Evolutionary conservation across 2,888 invertebrate species (phyloP).

Genomic region (Venusia cambrica): DNA sequence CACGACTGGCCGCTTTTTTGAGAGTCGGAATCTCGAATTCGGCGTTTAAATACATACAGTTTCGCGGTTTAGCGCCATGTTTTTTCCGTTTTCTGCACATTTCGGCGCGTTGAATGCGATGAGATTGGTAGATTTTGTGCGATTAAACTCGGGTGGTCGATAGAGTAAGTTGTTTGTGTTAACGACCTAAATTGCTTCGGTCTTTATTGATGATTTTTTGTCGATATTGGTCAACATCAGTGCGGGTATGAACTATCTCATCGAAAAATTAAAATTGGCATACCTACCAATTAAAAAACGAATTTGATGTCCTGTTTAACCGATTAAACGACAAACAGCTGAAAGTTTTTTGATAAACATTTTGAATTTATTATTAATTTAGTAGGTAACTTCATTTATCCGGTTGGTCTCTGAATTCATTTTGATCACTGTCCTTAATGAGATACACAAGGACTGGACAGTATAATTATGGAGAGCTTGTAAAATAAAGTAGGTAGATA

Average conservation of each 20-base stretch:
- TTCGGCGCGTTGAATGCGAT: slow-evolving; percentile 64
- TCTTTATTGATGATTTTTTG: slow-evolving; percentile 42
- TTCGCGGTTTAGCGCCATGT: slow-evolving; percentile 81
- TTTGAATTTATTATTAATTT: no score
- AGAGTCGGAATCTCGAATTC: slow-evolving; percentile 67
- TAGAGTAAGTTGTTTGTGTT: slow-evolving; percentile 76
- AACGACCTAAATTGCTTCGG: slow-evolving; percentile 59
- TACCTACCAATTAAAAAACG: no score
- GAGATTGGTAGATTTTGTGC: slow-evolving; percentile 69
- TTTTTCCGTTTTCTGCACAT: slow-evolving; percentile 79
- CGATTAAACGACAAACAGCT: no score
- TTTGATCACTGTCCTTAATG: no score
- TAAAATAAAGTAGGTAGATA: no score
- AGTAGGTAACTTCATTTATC: no score
- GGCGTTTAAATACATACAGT: slow-evolving; percentile 80
- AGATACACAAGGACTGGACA: no score
- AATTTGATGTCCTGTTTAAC: no score
- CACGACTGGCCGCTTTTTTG: slow-evolving; percentile 69
- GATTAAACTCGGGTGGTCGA: slow-evolving; percentile 70
- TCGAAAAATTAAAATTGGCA: no score
- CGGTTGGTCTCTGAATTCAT: no score
- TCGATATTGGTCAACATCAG: slow-evolving; percentile 14
- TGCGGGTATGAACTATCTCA: slow-evolving; percentile 1
- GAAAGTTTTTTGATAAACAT: no score
- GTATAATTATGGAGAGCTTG: no score